phyloP scores from a whole-genome alignment of 2,888 invertebrate genomes.

The Artemia sinica region DNA sequence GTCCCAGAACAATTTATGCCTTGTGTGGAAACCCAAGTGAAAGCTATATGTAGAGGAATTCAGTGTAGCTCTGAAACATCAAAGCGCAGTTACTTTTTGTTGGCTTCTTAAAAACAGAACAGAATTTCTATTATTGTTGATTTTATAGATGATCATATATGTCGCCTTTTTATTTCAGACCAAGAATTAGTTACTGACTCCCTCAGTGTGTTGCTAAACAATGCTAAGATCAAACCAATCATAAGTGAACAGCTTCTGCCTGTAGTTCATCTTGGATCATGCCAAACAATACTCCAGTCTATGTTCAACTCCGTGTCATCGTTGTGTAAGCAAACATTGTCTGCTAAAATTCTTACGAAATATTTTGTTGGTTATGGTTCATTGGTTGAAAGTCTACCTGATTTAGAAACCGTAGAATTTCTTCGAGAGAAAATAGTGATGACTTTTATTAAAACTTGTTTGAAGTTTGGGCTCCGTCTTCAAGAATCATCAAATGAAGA shows the following conservation, averaged over 20 bases:
- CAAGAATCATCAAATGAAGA: background rate
- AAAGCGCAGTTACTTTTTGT: too few species aligned
- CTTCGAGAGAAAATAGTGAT: background rate
- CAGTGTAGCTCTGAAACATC: too few species aligned
- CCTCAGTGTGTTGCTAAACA: too few species aligned
- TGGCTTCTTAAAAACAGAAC: too few species aligned
- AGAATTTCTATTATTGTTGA: too few species aligned
- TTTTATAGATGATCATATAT: too few species aligned
- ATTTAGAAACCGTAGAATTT: background rate
- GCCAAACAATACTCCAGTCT: background rate
- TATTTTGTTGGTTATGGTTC: background rate
- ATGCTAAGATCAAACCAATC: too few species aligned
- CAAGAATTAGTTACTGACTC: too few species aligned
- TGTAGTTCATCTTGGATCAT: background rate
- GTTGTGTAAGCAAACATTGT: slow-evolving; percentile 2
- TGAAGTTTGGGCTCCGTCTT: slow-evolving; percentile 9
- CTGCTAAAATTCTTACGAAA: background rate
- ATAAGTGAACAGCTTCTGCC: background rate
- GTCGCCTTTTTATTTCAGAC: too few species aligned
- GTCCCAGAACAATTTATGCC: too few species aligned
- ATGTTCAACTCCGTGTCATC: background rate
- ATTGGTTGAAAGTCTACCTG: background rate
- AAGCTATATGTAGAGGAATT: too few species aligned
- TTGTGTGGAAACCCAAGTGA: too few species aligned
- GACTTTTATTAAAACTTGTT: slow-evolving; percentile 7